Evolutionary conservation across 2,797 vertebrate species (phyloP).

Genomic region (Urosaurus nigricauda): DNA sequence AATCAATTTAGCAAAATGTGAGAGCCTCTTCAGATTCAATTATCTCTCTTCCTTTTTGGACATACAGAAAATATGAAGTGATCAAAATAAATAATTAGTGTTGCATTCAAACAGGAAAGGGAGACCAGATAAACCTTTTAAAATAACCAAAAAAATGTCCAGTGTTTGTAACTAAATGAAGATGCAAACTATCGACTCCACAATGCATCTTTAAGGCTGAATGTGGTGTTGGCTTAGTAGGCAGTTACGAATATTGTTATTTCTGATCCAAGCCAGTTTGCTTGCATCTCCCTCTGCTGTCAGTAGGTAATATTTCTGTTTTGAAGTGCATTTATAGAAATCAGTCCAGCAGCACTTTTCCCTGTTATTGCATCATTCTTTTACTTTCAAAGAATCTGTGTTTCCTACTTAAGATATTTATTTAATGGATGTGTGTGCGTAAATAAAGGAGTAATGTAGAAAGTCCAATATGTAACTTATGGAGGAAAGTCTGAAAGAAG

Average conservation of each 20-base stretch:
- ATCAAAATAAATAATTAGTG: slow-evolving; percentile 57
- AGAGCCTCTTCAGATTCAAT: slow-evolving; percentile 52
- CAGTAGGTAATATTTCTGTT: slow-evolving; percentile 70
- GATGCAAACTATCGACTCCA: no score
- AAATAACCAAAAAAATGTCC: slow-evolving; percentile 50
- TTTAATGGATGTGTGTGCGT: neutral
- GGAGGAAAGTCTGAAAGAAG: neutral
- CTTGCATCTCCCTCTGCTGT: slow-evolving; percentile 66
- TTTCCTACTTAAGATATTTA: neutral
- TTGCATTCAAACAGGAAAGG: slow-evolving; percentile 59
- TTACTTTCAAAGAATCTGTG: neutral
- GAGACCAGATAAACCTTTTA: slow-evolving; percentile 63
- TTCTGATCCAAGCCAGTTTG: slow-evolving; percentile 68
- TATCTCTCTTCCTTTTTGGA: slow-evolving; percentile 49
- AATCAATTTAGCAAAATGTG: slow-evolving; percentile 58
- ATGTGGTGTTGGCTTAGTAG: slow-evolving; percentile 66
- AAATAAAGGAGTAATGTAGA: neutral
- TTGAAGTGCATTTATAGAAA: slow-evolving; percentile 57
- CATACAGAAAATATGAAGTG: slow-evolving; percentile 52
- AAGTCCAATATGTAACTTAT: neutral
- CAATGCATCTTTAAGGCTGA: slow-evolving; percentile 68
- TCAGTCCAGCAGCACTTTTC: slow-evolving; percentile 39
- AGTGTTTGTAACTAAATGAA: slow-evolving; percentile 63
- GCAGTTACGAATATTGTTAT: slow-evolving; percentile 68
- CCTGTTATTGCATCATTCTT: slow-evolving; percentile 33